Evolutionary conservation across 1,140 invertebrate species (phyloP).

Genomic region (Telenomus remus): DNA sequence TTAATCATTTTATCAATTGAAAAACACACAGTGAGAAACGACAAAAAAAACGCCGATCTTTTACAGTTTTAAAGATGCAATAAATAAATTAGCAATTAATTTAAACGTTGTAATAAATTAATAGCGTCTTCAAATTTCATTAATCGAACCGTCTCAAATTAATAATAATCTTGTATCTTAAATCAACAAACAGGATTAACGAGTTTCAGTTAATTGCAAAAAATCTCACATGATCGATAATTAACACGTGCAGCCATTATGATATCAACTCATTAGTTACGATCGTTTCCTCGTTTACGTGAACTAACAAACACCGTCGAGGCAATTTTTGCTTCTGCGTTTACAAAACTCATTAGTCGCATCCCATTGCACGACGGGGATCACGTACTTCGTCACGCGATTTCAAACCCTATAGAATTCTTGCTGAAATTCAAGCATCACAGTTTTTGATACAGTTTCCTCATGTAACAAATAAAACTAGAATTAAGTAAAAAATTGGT

Average conservation of each 20-base stretch:
- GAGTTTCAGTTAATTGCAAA: slow-evolving; percentile 33
- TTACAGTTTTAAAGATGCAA: too few relatives aligned
- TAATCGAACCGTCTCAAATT: too few relatives aligned
- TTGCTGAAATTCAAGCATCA: neutral
- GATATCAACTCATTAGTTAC: slow-evolving; percentile 43
- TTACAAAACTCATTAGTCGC: slow-evolving; percentile 48
- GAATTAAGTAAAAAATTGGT: too few relatives aligned
- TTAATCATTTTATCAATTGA: slow-evolving; percentile 8
- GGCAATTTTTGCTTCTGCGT: slow-evolving; percentile 36
- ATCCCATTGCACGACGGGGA: slow-evolving; percentile 32
- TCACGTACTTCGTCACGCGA: slow-evolving; percentile 49
- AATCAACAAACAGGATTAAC: slow-evolving; percentile 24
- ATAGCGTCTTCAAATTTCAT: too few relatives aligned
- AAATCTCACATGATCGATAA: slow-evolving; percentile 51
- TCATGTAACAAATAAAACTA: too few relatives aligned
- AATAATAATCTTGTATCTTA: slow-evolving; percentile 27
- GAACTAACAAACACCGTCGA: slow-evolving; percentile 19
- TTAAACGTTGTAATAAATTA: too few relatives aligned
- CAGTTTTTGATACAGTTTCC: neutral
- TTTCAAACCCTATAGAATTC: slow-evolving; percentile 9
- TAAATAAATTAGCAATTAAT: too few relatives aligned
- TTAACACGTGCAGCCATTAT: slow-evolving; percentile 49
- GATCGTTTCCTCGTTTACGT: slow-evolving; percentile 52
- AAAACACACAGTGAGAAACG: neutral
- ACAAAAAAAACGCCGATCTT: too few relatives aligned